These are phyloP conservation scores for Aphelinus certus DNA, from an alignment of 1,140 invertebrate genomes.

Conservation along the genomic window DNA sequence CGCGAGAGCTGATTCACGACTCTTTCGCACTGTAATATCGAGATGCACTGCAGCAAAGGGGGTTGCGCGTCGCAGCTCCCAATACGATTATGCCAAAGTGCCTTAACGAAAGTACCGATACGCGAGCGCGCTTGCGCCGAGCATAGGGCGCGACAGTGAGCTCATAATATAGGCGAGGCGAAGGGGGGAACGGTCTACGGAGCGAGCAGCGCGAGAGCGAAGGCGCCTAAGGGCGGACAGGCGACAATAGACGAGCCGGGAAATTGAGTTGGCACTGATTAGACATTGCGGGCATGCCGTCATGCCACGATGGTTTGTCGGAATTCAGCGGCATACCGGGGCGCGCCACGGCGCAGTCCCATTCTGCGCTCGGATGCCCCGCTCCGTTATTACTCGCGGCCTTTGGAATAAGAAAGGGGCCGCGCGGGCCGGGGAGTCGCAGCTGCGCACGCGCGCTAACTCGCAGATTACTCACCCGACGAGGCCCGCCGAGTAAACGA, in stretches of 20 bases:
- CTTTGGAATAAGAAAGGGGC: neutral
- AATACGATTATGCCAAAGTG: neutral
- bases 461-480: conserved; percentile 1
- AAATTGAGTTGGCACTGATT: conserved; percentile 64
- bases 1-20: no score
- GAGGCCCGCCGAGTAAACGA: no score
- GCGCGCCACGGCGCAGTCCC: conserved; percentile 34
- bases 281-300: conserved; percentile 61
- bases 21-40: no score
- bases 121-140: no score
- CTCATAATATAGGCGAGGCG: neutral
- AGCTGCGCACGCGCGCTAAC: neutral
- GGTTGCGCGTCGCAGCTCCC: no score
- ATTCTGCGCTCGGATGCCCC: conserved; percentile 42
- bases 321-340: conserved; percentile 54
- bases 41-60: no score
- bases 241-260: conserved; percentile 53
- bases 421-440: neutral
- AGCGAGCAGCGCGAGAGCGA: neutral
- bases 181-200: neutral
- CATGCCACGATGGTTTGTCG: conserved; percentile 55
- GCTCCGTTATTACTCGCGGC: conserved; percentile 38
- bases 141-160: no score
- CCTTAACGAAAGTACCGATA: neutral
- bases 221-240: neutral